These are phyloP conservation scores for Drosophila borealis DNA, from an alignment of 2,888 invertebrate species.

Conservation along the genomic window DNA sequence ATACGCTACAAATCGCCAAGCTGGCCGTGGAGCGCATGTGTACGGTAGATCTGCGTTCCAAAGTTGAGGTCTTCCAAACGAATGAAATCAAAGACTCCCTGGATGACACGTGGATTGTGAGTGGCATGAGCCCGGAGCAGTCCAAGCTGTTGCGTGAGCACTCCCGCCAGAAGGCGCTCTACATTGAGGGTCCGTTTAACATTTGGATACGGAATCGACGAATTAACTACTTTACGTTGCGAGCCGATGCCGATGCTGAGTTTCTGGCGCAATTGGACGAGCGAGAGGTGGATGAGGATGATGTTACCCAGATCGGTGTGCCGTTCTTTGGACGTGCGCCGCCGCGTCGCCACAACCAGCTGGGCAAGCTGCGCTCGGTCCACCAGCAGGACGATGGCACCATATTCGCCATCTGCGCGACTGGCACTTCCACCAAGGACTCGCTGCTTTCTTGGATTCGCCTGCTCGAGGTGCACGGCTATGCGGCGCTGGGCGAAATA, in stretches of 20 bases:
- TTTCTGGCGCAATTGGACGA: slow-evolving; percentile 83
- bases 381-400: slow-evolving; percentile 98
- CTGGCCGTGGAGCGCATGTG: slow-evolving; percentile 93
- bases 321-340: slow-evolving; percentile 86
- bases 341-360: slow-evolving; percentile 84
- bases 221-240: slow-evolving; percentile 93
- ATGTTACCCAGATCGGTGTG: slow-evolving; percentile 89
- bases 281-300: slow-evolving; percentile 87
- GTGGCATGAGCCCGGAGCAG: slow-evolving; percentile 93
- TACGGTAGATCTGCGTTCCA: slow-evolving; percentile 91
- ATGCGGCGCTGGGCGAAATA: slow-evolving; percentile 89
- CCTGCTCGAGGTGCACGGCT: slow-evolving; percentile 90
- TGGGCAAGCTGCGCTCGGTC: slow-evolving; percentile 88
- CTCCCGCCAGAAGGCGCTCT: slow-evolving; percentile 88
- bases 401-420: slow-evolving; percentile 94
- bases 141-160: slow-evolving; percentile 89
- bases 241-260: slow-evolving; percentile 88
- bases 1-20: slow-evolving; percentile 91
- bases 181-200: slow-evolving; percentile 93
- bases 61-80: slow-evolving; percentile 88
- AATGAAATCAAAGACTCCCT: slow-evolving; percentile 89
- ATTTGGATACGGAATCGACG: slow-evolving; percentile 91
- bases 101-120: slow-evolving; percentile 97
- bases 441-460: slow-evolving; percentile 97
- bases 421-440: slow-evolving; percentile 95